phyloP scores from a whole-genome alignment of 2,797 vertebrate species.

The Amblyraja radiata region DNA sequence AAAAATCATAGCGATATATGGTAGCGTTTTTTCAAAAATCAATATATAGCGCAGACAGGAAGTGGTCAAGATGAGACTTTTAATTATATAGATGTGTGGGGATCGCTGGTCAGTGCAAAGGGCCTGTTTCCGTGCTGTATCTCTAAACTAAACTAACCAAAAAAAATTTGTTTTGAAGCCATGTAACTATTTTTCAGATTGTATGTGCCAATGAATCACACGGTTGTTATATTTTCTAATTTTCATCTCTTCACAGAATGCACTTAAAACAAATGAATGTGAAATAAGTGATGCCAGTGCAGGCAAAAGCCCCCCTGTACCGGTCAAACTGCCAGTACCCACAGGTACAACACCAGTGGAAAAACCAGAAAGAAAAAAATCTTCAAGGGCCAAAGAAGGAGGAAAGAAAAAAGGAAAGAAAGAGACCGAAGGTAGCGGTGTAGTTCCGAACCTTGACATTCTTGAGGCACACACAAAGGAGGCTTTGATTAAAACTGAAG shows the following conservation, averaged over 20 bases:
- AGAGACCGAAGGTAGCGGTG: conserved; percentile 67
- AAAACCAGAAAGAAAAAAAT: conserved; percentile 23
- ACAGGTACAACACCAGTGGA: conserved; percentile 29
- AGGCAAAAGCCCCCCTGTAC: neutral
- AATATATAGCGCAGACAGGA: no score
- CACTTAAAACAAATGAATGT: conserved; percentile 78
- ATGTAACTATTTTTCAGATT: neutral
- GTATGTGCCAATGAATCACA: neutral
- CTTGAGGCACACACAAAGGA: conserved; percentile 92
- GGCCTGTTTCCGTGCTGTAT: no score
- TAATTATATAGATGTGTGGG: no score
- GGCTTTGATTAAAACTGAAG: conserved; percentile 88
- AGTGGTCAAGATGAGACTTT: no score
- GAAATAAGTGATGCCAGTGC: conserved; percentile 62
- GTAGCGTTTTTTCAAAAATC: no score
- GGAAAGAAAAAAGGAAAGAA: conserved; percentile 91
- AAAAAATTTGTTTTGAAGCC: neutral
- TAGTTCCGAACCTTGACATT: conserved; percentile 80
- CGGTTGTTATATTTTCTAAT: neutral
- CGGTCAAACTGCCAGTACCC: neutral
- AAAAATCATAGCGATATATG: no score
- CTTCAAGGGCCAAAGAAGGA: conserved; percentile 69
- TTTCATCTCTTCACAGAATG: conserved; percentile 56
- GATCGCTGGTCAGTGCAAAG: no score
- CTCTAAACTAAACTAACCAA: no score